Conservation (phyloP, 2,113 vertebrate species). For the Onychostoma macrolepis region DNA sequence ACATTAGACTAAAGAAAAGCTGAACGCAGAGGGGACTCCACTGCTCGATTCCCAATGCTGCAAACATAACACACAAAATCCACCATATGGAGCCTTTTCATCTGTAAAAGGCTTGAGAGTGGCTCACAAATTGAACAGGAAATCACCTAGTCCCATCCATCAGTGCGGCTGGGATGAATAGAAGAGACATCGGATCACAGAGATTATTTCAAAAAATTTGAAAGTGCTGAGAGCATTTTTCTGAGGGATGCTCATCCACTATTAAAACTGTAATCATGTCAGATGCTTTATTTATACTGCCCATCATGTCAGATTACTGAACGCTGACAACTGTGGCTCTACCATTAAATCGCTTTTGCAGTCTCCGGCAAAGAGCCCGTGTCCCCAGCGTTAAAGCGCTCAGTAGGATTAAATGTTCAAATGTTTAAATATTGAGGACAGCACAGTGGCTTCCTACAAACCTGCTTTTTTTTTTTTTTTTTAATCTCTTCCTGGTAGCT, state of each 20-base stretch:
- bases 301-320: constrained; percentile 45
- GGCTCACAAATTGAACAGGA: background rate
- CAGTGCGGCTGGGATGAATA: background rate
- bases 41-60: background rate
- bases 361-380: background rate
- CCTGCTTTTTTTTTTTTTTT: constrained; percentile 42
- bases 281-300: constrained; percentile 46
- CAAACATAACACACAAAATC: background rate
- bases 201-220: background rate
- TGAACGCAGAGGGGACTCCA: background rate
- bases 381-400: constrained; percentile 41
- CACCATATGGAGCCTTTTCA: background rate
- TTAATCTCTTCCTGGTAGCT: constrained; percentile 59
- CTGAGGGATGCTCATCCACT: constrained; percentile 17
- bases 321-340: constrained; percentile 32
- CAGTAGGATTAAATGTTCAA: constrained; percentile 58
- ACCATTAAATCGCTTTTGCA: constrained; percentile 34
- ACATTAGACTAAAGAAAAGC: background rate
- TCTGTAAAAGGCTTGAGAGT: background rate
- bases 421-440: constrained; percentile 70
- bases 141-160: background rate
- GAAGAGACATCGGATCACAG: constrained; percentile 6
- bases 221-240: constrained; percentile 22
- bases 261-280: constrained; percentile 48
- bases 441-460: constrained; percentile 54